These are phyloP conservation scores for Xerus inauris DNA, from an alignment of 2,113 vertebrate genomes.

Conservation along the genomic window DNA sequence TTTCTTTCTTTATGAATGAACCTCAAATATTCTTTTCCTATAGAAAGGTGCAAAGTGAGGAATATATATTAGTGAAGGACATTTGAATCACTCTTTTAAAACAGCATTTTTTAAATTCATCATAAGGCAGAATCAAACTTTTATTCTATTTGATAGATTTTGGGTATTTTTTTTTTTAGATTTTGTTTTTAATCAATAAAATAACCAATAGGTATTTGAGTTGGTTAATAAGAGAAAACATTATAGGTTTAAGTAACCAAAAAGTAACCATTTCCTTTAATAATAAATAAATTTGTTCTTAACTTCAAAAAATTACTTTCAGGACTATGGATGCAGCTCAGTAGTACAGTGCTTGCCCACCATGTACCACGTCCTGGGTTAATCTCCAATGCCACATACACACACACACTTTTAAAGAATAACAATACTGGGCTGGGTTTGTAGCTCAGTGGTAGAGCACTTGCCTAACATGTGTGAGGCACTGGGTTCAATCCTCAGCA, in stretches of 20 bases:
- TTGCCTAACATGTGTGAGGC: no score
- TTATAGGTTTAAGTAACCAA: not conserved
- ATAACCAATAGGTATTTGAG: conserved; percentile 5
- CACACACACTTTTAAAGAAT: not conserved
- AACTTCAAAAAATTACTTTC: conserved; percentile 43
- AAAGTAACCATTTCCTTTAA: not conserved
- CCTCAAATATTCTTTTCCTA: conserved; percentile 15
- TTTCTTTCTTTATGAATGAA: not conserved
- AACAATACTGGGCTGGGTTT: not conserved
- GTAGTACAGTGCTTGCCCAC: not conserved
- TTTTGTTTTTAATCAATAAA: conserved; percentile 15
- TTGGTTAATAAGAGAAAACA: conserved; percentile 47
- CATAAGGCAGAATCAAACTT: not conserved
- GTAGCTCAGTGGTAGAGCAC: no score
- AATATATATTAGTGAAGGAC: conserved; percentile 24
- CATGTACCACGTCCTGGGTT: not conserved
- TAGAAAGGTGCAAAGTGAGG: not conserved
- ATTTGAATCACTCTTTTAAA: conserved; percentile 46
- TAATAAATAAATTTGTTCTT: conserved; percentile 7
- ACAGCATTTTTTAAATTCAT: conserved; percentile 45
- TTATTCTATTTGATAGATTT: not conserved
- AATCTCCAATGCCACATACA: not conserved
- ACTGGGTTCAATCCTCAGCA: no score
- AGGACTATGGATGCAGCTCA: not conserved
- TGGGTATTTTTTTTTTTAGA: no score